These are phyloP conservation scores for Nyctibius bracteatus DNA, from an alignment of 2,113 vertebrate species.

Conservation along the genomic window DNA sequence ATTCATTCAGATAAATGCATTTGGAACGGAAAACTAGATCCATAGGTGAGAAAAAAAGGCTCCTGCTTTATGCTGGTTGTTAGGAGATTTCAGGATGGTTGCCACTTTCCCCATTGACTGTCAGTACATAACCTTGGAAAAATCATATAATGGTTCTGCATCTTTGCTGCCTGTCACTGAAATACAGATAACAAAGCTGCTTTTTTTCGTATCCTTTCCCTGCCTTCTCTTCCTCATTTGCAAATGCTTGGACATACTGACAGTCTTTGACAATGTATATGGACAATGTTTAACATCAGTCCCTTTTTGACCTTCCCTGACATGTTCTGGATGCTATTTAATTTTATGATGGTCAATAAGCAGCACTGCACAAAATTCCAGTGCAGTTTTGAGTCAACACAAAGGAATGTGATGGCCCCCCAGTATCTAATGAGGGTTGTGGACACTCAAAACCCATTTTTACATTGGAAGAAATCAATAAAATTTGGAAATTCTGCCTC, in stretches of 20 bases:
- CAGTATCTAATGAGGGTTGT: not conserved
- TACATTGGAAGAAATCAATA: not conserved
- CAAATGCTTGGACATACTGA: not conserved
- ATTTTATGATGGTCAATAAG: not conserved
- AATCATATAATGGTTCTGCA: not conserved
- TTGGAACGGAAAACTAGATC: not conserved
- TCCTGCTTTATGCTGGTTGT: not conserved
- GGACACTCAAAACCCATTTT: not conserved
- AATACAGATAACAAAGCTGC: not conserved
- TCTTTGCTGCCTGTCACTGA: not conserved
- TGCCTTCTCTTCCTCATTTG: not conserved
- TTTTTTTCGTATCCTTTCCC: not conserved
- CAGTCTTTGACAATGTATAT: not conserved
- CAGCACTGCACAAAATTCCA: not conserved
- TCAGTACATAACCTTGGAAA: not conserved
- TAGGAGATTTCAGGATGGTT: not conserved
- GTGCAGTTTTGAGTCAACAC: not conserved
- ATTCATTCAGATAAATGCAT: not conserved
- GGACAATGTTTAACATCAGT: accelerated
- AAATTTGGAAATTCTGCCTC: not conserved
- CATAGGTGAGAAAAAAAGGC: not conserved
- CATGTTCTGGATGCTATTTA: not conserved
- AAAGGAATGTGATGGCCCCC: not conserved
- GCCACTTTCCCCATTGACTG: not conserved
- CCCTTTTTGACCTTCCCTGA: not conserved